phyloP scores from a whole-genome alignment of 1,140 invertebrate genomes.

The Drosophila teissieri region DNA sequence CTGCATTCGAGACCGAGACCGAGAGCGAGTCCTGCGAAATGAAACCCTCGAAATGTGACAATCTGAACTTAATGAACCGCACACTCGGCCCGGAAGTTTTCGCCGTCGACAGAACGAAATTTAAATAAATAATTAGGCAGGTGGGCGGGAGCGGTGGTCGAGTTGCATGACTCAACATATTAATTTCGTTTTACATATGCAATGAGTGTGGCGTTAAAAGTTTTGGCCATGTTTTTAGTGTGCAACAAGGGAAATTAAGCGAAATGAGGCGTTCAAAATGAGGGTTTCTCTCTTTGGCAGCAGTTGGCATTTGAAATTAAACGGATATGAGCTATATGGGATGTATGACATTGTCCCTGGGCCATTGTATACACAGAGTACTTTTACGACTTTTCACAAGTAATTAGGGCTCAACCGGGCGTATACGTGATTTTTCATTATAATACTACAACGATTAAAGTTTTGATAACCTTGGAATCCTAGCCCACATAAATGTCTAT shows the following conservation, averaged over 20 bases:
- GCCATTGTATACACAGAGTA: not conserved
- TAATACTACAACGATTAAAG: too few relatives aligned
- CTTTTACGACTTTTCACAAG: not conserved
- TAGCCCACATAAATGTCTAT: not conserved
- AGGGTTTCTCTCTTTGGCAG: not conserved
- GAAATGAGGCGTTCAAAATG: conserved; percentile 35
- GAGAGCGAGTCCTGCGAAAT: conserved; percentile 1
- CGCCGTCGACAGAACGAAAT: conserved; percentile 34
- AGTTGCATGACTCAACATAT: conserved; percentile 41
- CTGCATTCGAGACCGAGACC: conserved; percentile 49
- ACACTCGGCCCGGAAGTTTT: conserved; percentile 11
- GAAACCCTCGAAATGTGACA: conserved; percentile 28
- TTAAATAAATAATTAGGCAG: conserved; percentile 65
- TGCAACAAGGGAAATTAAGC: conserved; percentile 70
- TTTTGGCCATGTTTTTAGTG: conserved; percentile 33
- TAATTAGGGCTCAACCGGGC: not conserved
- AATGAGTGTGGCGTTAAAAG: conserved; percentile 31
- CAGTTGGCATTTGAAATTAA: not conserved
- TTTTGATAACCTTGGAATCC: too few relatives aligned
- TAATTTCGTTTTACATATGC: conserved; percentile 65
- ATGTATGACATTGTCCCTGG: not conserved
- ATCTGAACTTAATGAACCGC: conserved; percentile 25
- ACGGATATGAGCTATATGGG: not conserved
- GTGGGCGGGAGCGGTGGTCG: not conserved
- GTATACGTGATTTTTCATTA: conserved; percentile 1